Conservation (phyloP, 2,888 invertebrate species). For the Dorcus hopei region DNA sequence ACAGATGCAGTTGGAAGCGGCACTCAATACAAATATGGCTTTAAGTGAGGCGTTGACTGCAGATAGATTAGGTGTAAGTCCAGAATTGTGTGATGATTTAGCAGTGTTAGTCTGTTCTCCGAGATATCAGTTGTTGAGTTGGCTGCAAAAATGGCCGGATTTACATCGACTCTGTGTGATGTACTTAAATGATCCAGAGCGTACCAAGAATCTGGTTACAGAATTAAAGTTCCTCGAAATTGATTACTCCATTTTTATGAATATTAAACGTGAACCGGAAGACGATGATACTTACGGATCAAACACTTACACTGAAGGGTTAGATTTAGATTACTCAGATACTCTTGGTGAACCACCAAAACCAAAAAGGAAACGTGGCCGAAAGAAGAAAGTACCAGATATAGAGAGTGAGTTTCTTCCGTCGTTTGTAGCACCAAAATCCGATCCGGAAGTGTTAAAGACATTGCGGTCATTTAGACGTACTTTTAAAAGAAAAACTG, state of each 20-base stretch:
- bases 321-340: constrained; percentile 52
- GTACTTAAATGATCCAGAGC: constrained; percentile 56
- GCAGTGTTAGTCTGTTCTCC: constrained; percentile 68
- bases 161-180: constrained; percentile 56
- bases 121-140: constrained; percentile 67
- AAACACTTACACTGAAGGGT: constrained; percentile 1
- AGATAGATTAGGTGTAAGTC: constrained; percentile 62
- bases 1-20: constrained; percentile 38
- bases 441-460: constrained; percentile 55
- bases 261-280: constrained; percentile 57
- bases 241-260: constrained; percentile 62
- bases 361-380: constrained; percentile 63
- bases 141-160: constrained; percentile 63
- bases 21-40: constrained; percentile 43
- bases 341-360: constrained; percentile 52
- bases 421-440: constrained; percentile 26
- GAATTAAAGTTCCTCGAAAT: constrained; percentile 74
- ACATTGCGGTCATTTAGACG: constrained; percentile 54
- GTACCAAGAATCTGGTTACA: constrained; percentile 64
- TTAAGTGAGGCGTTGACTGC: constrained; percentile 51
- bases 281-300: constrained; percentile 30
- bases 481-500: constrained; percentile 37
- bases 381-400: neutral
- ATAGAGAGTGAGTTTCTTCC: constrained; percentile 5
- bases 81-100: constrained; percentile 67